These are phyloP conservation scores for Macquaria australasica DNA, from an alignment of 2,113 vertebrate species.

Conservation along the genomic window DNA sequence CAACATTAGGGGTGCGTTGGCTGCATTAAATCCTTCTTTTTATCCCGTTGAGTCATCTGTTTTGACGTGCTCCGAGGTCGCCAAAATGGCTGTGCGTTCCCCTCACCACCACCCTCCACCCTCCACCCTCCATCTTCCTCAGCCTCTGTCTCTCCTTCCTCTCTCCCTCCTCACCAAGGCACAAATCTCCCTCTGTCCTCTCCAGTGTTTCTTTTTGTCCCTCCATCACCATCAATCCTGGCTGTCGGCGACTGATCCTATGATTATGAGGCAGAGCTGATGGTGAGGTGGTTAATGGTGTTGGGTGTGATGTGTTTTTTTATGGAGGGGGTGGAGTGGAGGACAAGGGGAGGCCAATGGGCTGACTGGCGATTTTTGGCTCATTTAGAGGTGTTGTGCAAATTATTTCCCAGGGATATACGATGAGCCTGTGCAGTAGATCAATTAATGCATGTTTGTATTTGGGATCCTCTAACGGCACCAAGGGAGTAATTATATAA, in stretches of 20 bases:
- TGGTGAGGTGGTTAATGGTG: constrained; percentile 11
- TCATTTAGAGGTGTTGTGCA: not conserved
- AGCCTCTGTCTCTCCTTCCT: not conserved
- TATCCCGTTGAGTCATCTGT: constrained; percentile 55
- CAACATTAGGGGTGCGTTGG: constrained; percentile 44
- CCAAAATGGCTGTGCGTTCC: constrained; percentile 17
- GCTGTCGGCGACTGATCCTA: constrained; percentile 11
- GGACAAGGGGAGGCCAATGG: not conserved
- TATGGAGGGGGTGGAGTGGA: not conserved
- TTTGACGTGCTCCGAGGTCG: constrained; percentile 26
- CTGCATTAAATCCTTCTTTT: constrained; percentile 35
- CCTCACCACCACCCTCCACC: not conserved
- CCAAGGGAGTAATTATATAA: not conserved
- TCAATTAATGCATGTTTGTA: not conserved
- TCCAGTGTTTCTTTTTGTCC: not conserved
- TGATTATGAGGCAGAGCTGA: constrained; percentile 29
- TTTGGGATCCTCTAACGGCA: not conserved
- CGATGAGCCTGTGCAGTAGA: not conserved
- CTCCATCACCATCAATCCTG: constrained; percentile 27
- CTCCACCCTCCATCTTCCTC: not conserved
- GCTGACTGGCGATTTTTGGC: not conserved
- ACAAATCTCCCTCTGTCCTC: not conserved
- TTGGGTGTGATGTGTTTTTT: not conserved
- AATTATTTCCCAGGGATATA: not conserved
- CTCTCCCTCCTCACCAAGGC: not conserved